Base-by-base conservation (phyloP, 2,888 invertebrate species). In the Andrena praecox region DNA sequence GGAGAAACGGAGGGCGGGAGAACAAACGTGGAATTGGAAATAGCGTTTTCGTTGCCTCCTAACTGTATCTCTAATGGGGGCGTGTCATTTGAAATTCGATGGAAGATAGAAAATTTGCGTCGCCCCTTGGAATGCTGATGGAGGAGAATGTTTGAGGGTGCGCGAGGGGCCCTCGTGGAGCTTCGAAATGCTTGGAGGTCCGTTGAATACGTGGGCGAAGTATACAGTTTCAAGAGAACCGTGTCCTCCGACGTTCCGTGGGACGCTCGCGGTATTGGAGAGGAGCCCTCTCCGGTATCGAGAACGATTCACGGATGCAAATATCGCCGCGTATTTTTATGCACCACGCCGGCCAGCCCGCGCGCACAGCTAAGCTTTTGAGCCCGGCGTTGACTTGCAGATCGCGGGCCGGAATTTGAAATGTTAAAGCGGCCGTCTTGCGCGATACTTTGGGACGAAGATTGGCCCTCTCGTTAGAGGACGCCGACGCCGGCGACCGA, bases 231-330 rank as follows among this genome's bases (percentile, higher is more conserved):
- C 72, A 74, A 71, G 54, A 67, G 67, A 64, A 75, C 42, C 50
- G 29, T 59, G 71, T n/a, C n/a, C 63, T 52, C 67, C 75, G 52
- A n/a, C 60, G 20, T 50, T 59, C 60, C 31, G 24, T 2, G 8
- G 42, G 63, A 67, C 62, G 62, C 62, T 67, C 20, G 60, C 42
- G 16, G 42, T 67, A 79, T 63, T 6, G 5, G 48, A 52, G 71
- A 52, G 59, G 68, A 35, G 12, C 20, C 74, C 48, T 42, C 73
- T 60, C 8, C 10, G 59, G 80, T 70, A 80, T 87, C 87, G 81
- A 66, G 81, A 75, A 78, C 78, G 87, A 87, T 84, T 86, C 78
- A 63, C 76, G 82, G 79, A 86, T 86, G 86, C 85, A 86, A 87
- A 86, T 86, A 69, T 81, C 85, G 68, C 10, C 42, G 81, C 74